Conservation (phyloP, 2,113 vertebrate genomes). For the Trematocara nigrifrons region DNA sequence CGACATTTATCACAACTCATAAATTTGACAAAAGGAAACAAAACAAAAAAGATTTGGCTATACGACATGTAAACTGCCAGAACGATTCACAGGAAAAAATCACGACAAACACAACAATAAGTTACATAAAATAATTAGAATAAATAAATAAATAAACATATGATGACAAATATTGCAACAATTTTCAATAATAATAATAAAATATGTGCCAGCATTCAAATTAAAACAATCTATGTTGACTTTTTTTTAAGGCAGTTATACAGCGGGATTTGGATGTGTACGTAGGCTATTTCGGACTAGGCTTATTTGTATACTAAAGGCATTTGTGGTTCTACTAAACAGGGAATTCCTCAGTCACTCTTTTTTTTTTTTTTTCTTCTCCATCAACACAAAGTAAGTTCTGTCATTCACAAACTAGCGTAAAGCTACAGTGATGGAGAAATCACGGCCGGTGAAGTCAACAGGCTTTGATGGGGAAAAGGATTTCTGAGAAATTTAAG, state of each 20-base stretch:
- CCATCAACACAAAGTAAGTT: constrained; percentile 69
- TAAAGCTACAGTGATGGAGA: constrained; percentile 85
- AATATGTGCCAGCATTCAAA: constrained; percentile 78
- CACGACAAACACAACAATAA: constrained; percentile 88
- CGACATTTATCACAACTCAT: constrained; percentile 73
- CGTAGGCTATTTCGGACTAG: constrained; percentile 61
- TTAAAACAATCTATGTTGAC: constrained; percentile 75
- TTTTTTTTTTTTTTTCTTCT: constrained; percentile 26
- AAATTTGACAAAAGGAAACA: constrained; percentile 37
- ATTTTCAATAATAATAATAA: constrained; percentile 75
- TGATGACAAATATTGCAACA: constrained; percentile 96
- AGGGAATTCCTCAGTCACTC: constrained; percentile 78
- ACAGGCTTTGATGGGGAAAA: constrained; percentile 75
- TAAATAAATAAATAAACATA: constrained; percentile 97
- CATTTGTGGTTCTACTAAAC: constrained; percentile 94
- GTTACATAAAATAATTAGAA: constrained; percentile 85
- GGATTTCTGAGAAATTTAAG: constrained; percentile 67
- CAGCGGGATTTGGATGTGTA: constrained; percentile 82
- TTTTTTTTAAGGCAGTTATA: constrained; percentile 92
- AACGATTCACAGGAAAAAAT: constrained; percentile 67
- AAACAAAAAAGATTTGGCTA: constrained; percentile 71
- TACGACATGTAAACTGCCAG: constrained; percentile 88
- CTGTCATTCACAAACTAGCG: constrained; percentile 83
- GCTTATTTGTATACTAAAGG: constrained; percentile 82
- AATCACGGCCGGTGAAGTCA: constrained; percentile 79